Evolutionary conservation across 2,888 invertebrate species (phyloP), one percentile per base, ranked within the genome.

Genomic region (Drosophila meridiana): DNA sequence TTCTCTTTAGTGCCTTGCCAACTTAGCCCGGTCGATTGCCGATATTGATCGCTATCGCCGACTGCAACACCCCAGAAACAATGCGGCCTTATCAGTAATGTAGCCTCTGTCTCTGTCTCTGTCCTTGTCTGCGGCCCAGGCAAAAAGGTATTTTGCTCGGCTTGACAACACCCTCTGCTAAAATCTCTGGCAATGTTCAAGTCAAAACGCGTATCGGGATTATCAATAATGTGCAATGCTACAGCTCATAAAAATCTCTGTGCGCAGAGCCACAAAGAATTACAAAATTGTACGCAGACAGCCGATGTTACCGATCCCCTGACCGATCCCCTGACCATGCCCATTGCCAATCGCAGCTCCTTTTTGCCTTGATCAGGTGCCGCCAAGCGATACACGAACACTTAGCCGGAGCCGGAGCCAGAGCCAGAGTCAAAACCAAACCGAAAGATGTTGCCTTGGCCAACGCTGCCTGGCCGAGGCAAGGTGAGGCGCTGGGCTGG

Each of bases 141-240:
- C 52, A 52, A 38, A 69, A 57, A 70, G 66, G 67, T 61, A 72
- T 83, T 80, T 78, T 73, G 76, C 81, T 72, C 76, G 55, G 58
- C 79, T 70, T 87, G 88, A 84, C 84, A 87, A 83, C 84, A 84
- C 84, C 88, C 86, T 55, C 84, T 83, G 81, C 88, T 58, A 60
- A 66, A 64, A 75, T 78, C 72, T 72, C 52, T 32, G 76, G 57
- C 81, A 67, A 69, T 64, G 69, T 64, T 73, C 59, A 36, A 79
- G 73, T 78, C 78, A 79, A 79, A 80, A 79, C 78, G 72, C 86
- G 68, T 84, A 84, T 83, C 85, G 76, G 78, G 77, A 84, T 87
- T 87, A 84, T 84, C 84, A 87, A 84, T 84, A 84, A 87, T 83
- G 84, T 83, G 88, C 88, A 87, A 81, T 83, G 88, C 87, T 85